These are phyloP conservation scores for Euzetes globulus DNA, from an alignment of 2,888 invertebrate genomes.

Conservation along the genomic window DNA sequence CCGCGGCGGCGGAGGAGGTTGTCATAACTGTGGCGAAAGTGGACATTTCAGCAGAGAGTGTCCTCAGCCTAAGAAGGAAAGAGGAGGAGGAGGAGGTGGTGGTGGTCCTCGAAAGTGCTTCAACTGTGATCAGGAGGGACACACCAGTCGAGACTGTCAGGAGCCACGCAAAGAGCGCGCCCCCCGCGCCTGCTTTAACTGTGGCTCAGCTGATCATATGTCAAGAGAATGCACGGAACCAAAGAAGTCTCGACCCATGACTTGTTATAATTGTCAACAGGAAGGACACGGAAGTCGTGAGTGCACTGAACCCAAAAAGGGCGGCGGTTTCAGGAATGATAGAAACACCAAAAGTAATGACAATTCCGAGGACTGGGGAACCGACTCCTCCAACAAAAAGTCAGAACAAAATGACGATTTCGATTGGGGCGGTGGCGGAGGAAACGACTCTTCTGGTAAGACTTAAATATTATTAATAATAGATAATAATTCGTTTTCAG, in stretches of 20 bases:
- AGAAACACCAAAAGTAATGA: neutral
- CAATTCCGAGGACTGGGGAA: neutral
- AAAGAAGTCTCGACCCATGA: neutral
- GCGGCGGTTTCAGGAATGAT: neutral
- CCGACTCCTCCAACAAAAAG: neutral
- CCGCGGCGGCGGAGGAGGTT: neutral
- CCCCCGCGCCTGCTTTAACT: constrained; percentile 33
- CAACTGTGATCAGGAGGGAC: constrained; percentile 40
- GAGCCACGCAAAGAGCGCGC: constrained; percentile 9
- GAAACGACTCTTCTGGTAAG: neutral
- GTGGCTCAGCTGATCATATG: constrained; percentile 38
- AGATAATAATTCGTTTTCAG: neutral
- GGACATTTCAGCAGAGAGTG: constrained; percentile 42
- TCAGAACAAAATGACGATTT: neutral
- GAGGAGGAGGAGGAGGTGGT: neutral
- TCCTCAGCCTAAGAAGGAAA: constrained; percentile 18
- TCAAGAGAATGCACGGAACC: constrained; percentile 37
- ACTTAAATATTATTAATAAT: neutral
- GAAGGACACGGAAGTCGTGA: constrained; percentile 34
- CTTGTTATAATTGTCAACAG: constrained; percentile 20
- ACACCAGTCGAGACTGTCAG: constrained; percentile 37
- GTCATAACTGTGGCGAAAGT: constrained; percentile 42
- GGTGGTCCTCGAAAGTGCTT: constrained; percentile 31
- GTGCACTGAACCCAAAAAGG: constrained; percentile 35
- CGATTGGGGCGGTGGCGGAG: constrained; percentile 11